Conservation (phyloP, 2,113 vertebrate genomes). For the western clawed frog (Xenopus tropicalis) region DNA sequence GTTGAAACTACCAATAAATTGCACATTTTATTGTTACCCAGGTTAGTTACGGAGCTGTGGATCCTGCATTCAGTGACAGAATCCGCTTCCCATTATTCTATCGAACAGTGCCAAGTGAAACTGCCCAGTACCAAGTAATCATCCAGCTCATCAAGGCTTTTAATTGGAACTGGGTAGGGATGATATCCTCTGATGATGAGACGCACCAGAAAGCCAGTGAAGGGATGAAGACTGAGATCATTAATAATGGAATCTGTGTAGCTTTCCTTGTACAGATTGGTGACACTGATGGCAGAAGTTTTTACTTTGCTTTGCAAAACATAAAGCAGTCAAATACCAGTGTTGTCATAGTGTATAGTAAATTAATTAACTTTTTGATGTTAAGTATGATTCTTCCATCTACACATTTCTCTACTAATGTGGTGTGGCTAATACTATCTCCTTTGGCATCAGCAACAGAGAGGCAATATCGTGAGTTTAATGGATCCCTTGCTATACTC, state of each 20-base stretch:
- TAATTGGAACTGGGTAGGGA: slow-evolving; percentile 6
- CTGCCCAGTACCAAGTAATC: not conserved
- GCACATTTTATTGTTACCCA: not conserved
- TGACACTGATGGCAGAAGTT: not conserved
- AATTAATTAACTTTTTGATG: not conserved
- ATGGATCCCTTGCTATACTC: not conserved
- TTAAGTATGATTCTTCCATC: not conserved
- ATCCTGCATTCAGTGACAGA: slow-evolving; percentile 7
- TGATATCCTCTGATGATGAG: not conserved
- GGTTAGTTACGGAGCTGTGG: slow-evolving; percentile 12
- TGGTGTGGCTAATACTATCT: not conserved
- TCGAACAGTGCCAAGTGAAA: not conserved
- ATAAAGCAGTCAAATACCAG: not conserved
- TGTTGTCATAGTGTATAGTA: not conserved
- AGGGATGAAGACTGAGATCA: not conserved
- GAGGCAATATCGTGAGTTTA: not conserved
- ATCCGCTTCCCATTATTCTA: not conserved
- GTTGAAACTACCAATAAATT: no score
- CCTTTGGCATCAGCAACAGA: not conserved
- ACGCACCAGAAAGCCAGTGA: not conserved
- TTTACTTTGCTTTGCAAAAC: not conserved
- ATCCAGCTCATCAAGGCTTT: slow-evolving; percentile 1
- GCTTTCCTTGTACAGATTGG: not conserved
- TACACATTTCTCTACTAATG: not conserved
- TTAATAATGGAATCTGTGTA: slow-evolving; percentile 3